Conservation (phyloP, 2,113 vertebrate genomes). For the Piaya cayana region DNA sequence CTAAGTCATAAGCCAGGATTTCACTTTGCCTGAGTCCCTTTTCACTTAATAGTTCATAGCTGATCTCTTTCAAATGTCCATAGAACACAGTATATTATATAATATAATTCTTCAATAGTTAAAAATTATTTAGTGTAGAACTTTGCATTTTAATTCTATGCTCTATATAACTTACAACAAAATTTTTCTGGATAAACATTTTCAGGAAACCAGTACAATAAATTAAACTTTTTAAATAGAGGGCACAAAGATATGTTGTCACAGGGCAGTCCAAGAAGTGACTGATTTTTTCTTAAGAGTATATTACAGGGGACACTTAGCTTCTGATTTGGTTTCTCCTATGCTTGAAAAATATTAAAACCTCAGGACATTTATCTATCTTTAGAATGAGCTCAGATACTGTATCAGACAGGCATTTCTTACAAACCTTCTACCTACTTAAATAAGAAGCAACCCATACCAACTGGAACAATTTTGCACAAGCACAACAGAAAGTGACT, state of each 20-base stretch:
- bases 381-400: slow-evolving; percentile 65
- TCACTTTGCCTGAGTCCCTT: slow-evolving; percentile 57
- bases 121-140: slow-evolving; percentile 57
- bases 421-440: slow-evolving; percentile 57
- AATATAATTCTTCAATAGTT: slow-evolving; percentile 62
- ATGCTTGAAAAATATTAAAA: slow-evolving; percentile 38
- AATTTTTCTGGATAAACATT: slow-evolving; percentile 51
- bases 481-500: slow-evolving; percentile 40
- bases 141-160: slow-evolving; percentile 48
- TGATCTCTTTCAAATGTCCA: slow-evolving; percentile 45
- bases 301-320: slow-evolving; percentile 46
- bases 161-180: slow-evolving; percentile 62
- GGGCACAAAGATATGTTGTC: slow-evolving; percentile 48
- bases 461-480: slow-evolving; percentile 34
- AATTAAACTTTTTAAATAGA: slow-evolving; percentile 68
- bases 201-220: slow-evolving; percentile 64
- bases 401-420: slow-evolving; percentile 60
- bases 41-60: slow-evolving; percentile 44
- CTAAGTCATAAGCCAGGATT: slow-evolving; percentile 44
- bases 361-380: not conserved
- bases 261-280: slow-evolving; percentile 50
- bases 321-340: slow-evolving; percentile 51
- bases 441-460: slow-evolving; percentile 46
- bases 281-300: slow-evolving; percentile 45
- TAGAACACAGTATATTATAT: slow-evolving; percentile 53